phyloP scores from a whole-genome alignment of 2,888 invertebrate species.

The Drosophila prostipennis region DNA sequence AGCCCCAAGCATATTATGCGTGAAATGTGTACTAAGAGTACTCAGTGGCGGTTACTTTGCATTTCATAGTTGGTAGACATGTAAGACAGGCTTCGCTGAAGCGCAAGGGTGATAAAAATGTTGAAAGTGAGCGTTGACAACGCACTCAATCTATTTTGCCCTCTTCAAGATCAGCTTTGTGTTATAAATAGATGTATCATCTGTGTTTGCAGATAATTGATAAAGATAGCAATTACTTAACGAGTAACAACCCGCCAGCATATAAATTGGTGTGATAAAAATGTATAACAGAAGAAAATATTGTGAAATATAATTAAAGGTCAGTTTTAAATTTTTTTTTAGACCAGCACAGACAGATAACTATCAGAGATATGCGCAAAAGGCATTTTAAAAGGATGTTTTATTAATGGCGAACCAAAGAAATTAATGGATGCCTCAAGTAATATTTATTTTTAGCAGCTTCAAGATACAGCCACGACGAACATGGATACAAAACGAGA shows the following conservation, averaged over 20 bases:
- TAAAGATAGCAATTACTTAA: slow-evolving; percentile 57
- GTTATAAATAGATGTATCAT: slow-evolving; percentile 41
- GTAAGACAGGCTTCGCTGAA: slow-evolving; percentile 76
- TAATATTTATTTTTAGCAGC: slow-evolving; percentile 40
- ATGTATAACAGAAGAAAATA: slow-evolving; percentile 56
- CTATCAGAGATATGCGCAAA: slow-evolving; percentile 47
- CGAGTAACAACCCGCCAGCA: slow-evolving; percentile 82
- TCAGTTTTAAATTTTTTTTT: slow-evolving; percentile 66
- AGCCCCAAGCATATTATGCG: slow-evolving; percentile 25
- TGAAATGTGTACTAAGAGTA: slow-evolving; percentile 42
- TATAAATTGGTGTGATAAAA: slow-evolving; percentile 82
- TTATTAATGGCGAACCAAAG: slow-evolving; percentile 15
- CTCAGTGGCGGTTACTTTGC: slow-evolving; percentile 57
- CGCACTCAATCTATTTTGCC: slow-evolving; percentile 15
- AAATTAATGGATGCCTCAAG: slow-evolving; percentile 8
- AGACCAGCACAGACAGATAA: slow-evolving; percentile 44
- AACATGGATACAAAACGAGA: slow-evolving; percentile 27
- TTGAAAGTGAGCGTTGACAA: slow-evolving; percentile 45
- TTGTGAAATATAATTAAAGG: slow-evolving; percentile 46
- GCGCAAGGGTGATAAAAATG: slow-evolving; percentile 74
- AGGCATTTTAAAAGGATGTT: slow-evolving; percentile 54
- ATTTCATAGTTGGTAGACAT: slow-evolving; percentile 63
- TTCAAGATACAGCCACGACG: slow-evolving; percentile 20
- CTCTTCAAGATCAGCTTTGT: slow-evolving; percentile 51
- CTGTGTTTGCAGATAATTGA: slow-evolving; percentile 21